Evolutionary conservation across 2,113 vertebrate species (phyloP).

Genomic region (Podiceps cristatus): DNA sequence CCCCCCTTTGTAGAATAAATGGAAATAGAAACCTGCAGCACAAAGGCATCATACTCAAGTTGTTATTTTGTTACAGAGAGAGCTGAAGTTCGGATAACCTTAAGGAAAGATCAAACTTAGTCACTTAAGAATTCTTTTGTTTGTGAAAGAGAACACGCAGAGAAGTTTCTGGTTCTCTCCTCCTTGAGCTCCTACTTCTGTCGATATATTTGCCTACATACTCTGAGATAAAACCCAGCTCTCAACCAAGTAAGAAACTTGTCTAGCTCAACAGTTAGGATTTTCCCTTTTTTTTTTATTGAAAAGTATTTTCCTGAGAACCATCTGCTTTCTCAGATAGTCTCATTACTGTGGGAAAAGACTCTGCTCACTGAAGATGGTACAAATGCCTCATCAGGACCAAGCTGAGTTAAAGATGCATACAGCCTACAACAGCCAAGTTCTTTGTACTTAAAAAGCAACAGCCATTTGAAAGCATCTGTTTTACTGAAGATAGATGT

Average conservation of each 20-base stretch:
- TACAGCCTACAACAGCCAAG: background rate
- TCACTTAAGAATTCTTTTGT: background rate
- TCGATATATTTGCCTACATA: background rate
- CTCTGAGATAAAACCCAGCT: background rate
- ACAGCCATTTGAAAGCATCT: background rate
- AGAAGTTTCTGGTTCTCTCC: background rate
- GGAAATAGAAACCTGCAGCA: background rate
- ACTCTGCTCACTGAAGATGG: background rate
- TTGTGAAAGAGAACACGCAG: background rate
- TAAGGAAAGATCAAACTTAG: background rate
- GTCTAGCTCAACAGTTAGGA: background rate
- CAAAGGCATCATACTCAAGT: background rate
- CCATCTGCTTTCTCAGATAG: background rate
- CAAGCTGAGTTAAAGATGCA: background rate
- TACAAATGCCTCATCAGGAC: background rate
- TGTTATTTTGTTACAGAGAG: background rate
- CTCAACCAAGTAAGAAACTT: background rate
- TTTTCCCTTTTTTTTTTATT: background rate
- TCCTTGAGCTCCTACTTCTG: background rate
- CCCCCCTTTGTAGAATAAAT: background rate
- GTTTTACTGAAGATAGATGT: background rate
- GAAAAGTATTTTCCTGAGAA: background rate
- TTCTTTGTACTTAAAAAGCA: constrained; percentile 5
- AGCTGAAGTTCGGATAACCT: background rate
- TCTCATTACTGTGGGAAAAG: background rate